Base-by-base conservation (phyloP, 2,797 vertebrate genomes). In the Meriones psammophilus region DNA sequence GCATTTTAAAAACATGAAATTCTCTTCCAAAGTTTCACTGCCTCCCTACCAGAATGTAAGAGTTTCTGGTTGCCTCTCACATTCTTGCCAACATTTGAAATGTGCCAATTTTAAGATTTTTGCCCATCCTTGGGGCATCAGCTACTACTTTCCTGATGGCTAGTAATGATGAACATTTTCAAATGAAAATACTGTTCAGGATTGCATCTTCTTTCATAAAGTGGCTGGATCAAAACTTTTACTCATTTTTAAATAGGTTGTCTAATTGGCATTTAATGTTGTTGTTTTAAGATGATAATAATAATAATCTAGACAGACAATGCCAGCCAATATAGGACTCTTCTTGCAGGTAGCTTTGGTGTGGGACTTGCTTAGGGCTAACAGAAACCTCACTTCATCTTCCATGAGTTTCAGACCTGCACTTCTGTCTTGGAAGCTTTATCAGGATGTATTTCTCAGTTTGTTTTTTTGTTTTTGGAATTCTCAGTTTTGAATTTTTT, bases 141-240 rank as follows among this genome's bases (percentile, higher is more conserved):
- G 46, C 46, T 50, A 50, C 46, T 50, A 50, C 46, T 50, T 50
- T 50, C 46, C 46, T 50, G 46, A 50, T 50, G 46, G 46, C 46
- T 78, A n/a, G 68, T 77, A 7, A 94, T 80, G 89, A 89, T 28
- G 14, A 76, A 24, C 66, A 30, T 83, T 88, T 94, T 77, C 79
- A 60, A 92, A 64, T 18, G 26, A 91, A 30, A 10, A 79, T 62
- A 77, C 39, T 86, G 30, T 74, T 24, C n/a, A 73, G 39, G 85
- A 2, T 26, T 58, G 36, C 50, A 50, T 74, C 77, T 94, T 93
- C 66, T 92, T 95, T 92, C 91, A 42, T 66, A 56, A 94, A 90
- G 66, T 81, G 5, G 83, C 56, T 64, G 56, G 56, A 83, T 39
- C 58, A 83, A 64, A 14, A 18, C 24, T 64, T 69, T 69, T 94